Conservation (phyloP, 2,113 vertebrate species). For the Pseudopipra pipra region DNA sequence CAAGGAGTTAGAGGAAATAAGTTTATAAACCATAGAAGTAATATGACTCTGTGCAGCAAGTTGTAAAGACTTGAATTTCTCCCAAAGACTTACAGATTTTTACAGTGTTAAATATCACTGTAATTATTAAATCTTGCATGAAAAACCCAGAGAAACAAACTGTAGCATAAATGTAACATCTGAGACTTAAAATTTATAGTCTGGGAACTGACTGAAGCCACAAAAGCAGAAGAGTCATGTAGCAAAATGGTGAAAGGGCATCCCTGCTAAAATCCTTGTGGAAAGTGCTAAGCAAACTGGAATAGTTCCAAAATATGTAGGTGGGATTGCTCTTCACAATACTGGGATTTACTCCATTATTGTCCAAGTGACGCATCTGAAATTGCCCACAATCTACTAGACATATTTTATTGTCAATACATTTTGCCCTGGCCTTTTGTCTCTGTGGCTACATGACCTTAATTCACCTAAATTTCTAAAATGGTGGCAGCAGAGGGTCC, state of each 20-base stretch:
- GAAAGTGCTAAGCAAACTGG: conserved; percentile 33
- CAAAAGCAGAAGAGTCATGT: not conserved
- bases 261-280: not conserved
- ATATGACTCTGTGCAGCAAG: not conserved
- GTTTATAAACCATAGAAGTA: not conserved
- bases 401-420: not conserved
- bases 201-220: not conserved
- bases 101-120: not conserved
- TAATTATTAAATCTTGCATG: not conserved
- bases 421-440: not conserved
- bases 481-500: not conserved
- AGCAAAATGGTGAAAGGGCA: not conserved
- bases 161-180: not conserved
- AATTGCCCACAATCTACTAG: not conserved
- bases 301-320: conserved; percentile 34
- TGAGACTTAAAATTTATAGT: not conserved
- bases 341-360: conserved; percentile 42
- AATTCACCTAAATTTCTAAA: not conserved
- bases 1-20: not conserved
- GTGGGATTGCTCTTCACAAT: conserved; percentile 41
- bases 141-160: not conserved
- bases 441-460: not conserved
- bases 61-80: not conserved
- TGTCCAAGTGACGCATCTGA: conserved; percentile 42
- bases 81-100: not conserved